A percentile compares a stretch with the other conserved stretches of the same genome.
These are phyloP conservation scores for Hanleya hanleyi DNA, from an alignment of 2,888 invertebrate genomes.

Conservation along the genomic window DNA sequence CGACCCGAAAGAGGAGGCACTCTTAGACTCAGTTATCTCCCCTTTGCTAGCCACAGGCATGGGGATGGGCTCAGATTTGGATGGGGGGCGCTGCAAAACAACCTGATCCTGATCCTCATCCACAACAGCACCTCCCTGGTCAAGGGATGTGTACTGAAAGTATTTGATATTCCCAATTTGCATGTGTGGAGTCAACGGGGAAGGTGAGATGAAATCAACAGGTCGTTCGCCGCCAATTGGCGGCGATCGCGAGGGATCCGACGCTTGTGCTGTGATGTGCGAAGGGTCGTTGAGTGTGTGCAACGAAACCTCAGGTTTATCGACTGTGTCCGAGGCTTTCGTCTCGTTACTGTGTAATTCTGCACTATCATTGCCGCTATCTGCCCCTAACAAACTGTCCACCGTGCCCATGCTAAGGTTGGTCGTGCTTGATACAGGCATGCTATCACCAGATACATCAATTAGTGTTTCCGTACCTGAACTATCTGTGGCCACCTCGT, in stretches of 20 bases:
- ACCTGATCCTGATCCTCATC: not conserved
- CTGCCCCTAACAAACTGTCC: not conserved
- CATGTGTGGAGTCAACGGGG: conserved; percentile 26
- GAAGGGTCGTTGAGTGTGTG: not conserved
- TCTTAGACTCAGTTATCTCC: not conserved
- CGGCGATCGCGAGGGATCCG: too few species aligned
- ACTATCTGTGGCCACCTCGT: not conserved
- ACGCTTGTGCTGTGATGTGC: too few species aligned
- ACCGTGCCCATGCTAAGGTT: not conserved
- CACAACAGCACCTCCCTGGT: not conserved
- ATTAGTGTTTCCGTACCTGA: not conserved
- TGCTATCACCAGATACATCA: not conserved
- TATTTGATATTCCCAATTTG: conserved; percentile 30
- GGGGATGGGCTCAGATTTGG: not conserved
- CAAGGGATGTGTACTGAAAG: conserved; percentile 19
- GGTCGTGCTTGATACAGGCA: not conserved
- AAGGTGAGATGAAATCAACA: not conserved
- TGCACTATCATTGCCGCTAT: not conserved
- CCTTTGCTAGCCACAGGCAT: not conserved
- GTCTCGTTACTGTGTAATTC: too few species aligned
- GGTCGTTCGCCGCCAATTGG: not conserved
- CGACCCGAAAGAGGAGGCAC: conserved; percentile 44
- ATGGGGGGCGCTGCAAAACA: not conserved
- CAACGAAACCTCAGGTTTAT: not conserved
- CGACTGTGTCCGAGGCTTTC: not conserved